A percentile compares a stretch with the other conserved stretches of the same genome.
Conservation (phyloP, 2,797 vertebrate species). For the Heteromormyrus szaboi region DNA sequence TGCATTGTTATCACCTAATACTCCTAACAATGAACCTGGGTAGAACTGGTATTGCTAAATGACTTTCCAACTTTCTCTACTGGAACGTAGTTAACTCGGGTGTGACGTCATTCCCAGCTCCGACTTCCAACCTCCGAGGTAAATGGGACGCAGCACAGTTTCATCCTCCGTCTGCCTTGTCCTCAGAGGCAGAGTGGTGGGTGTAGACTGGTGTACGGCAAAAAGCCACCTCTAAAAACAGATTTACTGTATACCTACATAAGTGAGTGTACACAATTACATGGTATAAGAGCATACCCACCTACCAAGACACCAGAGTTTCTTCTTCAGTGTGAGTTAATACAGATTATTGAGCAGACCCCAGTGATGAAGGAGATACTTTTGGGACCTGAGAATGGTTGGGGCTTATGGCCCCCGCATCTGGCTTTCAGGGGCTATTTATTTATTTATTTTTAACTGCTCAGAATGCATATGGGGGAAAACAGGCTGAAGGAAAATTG, state of each 20-base stretch:
- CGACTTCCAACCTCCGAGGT: not conserved
- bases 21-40: not conserved
- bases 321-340: not conserved
- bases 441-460: not conserved
- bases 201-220: not conserved
- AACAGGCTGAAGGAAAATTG: constrained; percentile 3
- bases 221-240: not conserved
- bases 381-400: not conserved
- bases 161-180: not conserved
- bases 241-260: not conserved
- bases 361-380: not conserved
- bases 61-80: not conserved
- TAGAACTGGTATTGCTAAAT: not conserved
- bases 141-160: not conserved
- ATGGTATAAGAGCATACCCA: not conserved
- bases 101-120: not conserved
- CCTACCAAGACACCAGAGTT: not conserved
- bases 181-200: not conserved
- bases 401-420: not conserved
- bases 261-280: not conserved
- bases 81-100: not conserved
- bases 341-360: not conserved
- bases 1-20: not conserved
- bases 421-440: not conserved
- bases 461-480: not conserved